Evolutionary conservation across 2,113 vertebrate genomes (phyloP), one percentile per base, ranked within the genome.

Genomic region (Pangasianodon hypophthalmus): DNA sequence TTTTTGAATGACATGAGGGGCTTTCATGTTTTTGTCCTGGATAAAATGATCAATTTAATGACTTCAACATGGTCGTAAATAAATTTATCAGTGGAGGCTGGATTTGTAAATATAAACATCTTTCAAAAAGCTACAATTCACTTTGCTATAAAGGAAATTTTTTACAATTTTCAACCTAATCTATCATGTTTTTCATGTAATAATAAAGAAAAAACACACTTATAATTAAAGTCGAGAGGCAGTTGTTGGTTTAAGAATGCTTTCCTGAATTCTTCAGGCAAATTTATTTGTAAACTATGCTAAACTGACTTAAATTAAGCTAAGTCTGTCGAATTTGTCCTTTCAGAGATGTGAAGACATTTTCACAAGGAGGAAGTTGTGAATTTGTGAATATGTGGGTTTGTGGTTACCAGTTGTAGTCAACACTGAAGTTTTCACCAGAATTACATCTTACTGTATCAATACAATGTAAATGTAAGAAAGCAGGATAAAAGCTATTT

Each of bases 1-100:
- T 60, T 54, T 58, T n/a, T 79, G 10, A 85, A 44, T 87, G 32
- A 60, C 67, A 88, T 29, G 44, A 71, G 84, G 81, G 32, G 52
- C 37, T 56, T 84, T 82, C 8, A 44, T 64, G 26, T 56, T n/a
- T 84, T 37, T n/a, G 19, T 29, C 37, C 48, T 1, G 14, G 16
- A 56, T 4, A n/a, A 87, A 60, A 60, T 29, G n/a, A 52, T 44
- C 81, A 84, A 67, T 54, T 18, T 71, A 21, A 85, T 48, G 60
- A 69, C 62, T 18, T 52, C 2, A 71, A 52, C 9, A 44, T 32
- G 7, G 7, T 56, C 37, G 11, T 54, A 54, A 50, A 52, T 48
- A 73, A 18, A 41, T 41, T 19, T 73, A 18, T 46, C 10, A 50
- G 6, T 48, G 21, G 10, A 48, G 14, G 3, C 44, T 48, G 46